Base-by-base conservation (phyloP, 2,113 vertebrate genomes). In the Dendropsophus ebraccatus region DNA sequence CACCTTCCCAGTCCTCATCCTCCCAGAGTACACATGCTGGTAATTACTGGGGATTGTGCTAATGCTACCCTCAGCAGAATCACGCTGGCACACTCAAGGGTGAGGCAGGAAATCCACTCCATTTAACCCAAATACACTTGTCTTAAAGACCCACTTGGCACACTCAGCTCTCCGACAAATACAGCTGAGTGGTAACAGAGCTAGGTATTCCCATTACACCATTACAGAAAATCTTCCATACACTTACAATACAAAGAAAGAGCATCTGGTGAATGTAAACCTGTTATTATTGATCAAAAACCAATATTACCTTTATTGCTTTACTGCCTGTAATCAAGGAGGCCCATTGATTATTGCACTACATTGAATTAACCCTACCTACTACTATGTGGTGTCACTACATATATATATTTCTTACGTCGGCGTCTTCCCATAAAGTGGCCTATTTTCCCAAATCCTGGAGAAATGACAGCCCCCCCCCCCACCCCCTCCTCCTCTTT, bases 391-490 rank as follows among this genome's bases (percentile, higher is more conserved):
- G 8, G 56, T 35, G 21, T 30, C 28, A 14, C 35, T 23, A 72
- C 21, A n/a, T 41, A 41, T 41, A 37, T 14, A 60, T 77, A 54
- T 77, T 21, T 21, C 54, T 35, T 16, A 25, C 2, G 28, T 49
- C 4, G 5, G 17, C 21, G 23, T 35, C 8, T 2, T 45, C n/a
- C 23, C n/a, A 28, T 12, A 76, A 25, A 65, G 76, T 65, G 35
- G 9, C 77, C 30, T 84, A 85, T 81, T 11, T 47, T 37, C 88
- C 88, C 47, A 11, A 35, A 17, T 88, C 89, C 90, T 88, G 79
- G 90, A 91, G 87, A 76, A 91, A 91, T 89, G 93, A 91, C 93
- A 92, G 90, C 88, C 37, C 56, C n/a, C 73, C 35, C 81, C 16
- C n/a, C n/a, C n/a, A n/a, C n/a, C 49, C 82, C 19, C 52, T 28